A percentile compares a stretch with the other conserved stretches of the same genome.
These are phyloP conservation scores for Adela reaumurella DNA, from an alignment of 2,888 invertebrate genomes.

Conservation along the genomic window DNA sequence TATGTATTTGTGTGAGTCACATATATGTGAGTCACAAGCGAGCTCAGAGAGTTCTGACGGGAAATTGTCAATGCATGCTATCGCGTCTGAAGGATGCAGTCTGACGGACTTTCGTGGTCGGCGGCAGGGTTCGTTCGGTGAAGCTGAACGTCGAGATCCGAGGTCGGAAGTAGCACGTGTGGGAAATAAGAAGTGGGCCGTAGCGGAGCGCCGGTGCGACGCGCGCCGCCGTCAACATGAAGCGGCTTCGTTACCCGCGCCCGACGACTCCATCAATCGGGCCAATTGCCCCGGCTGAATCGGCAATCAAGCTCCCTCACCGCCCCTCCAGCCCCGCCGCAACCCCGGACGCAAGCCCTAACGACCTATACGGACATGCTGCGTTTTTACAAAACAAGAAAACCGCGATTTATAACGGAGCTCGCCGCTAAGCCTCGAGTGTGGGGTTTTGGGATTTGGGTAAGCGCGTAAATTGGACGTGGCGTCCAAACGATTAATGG, in stretches of 20 bases:
- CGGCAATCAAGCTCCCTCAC: constrained; percentile 46
- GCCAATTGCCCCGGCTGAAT: constrained; percentile 53
- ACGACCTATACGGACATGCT: constrained; percentile 7
- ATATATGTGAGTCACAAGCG: no score
- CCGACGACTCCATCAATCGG: constrained; percentile 48
- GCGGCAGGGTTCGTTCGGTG: background rate
- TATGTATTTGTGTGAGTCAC: no score
- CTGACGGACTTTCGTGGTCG: background rate
- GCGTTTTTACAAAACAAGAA: background rate
- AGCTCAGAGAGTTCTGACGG: no score
- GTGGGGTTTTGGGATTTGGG: background rate
- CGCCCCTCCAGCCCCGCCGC: constrained; percentile 14
- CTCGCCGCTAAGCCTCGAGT: background rate
- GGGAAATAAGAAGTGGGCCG: constrained; percentile 14
- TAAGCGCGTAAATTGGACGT: background rate
- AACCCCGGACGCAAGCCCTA: constrained; percentile 12
- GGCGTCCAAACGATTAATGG: background rate
- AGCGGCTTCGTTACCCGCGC: constrained; percentile 50
- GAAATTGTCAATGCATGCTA: no score
- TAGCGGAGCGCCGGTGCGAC: background rate
- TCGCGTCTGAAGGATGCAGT: background rate
- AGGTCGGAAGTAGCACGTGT: background rate
- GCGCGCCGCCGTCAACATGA: constrained; percentile 10
- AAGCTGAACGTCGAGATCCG: background rate
- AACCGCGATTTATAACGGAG: background rate